These are phyloP conservation scores for Isoperla grammatica DNA, from an alignment of 2,888 invertebrate genomes.

Conservation along the genomic window DNA sequence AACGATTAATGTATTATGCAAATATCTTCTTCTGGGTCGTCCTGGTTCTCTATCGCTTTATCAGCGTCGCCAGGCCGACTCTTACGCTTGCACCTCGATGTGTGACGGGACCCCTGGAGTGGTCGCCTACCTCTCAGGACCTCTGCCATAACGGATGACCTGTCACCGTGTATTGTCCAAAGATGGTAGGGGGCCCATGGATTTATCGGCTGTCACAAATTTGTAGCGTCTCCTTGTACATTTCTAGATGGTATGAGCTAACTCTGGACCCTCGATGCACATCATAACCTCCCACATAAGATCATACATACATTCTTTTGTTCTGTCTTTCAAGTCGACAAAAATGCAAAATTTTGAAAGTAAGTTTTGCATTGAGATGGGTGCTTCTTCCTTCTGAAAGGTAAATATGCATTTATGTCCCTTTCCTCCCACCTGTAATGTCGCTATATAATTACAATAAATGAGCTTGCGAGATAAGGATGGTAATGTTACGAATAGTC, in stretches of 20 bases:
- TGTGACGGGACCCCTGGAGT: constrained; percentile 17
- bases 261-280: neutral
- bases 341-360: no score
- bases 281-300: neutral
- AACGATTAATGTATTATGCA: constrained; percentile 10
- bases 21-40: neutral
- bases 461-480: no score
- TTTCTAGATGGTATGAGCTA: neutral
- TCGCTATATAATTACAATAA: no score
- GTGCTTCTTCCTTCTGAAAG: no score
- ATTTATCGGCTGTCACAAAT: constrained; percentile 26
- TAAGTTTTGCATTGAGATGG: no score
- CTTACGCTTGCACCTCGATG: neutral
- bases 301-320: no score
- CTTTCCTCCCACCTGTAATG: no score
- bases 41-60: neutral
- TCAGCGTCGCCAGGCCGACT: neutral
- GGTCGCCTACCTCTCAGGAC: constrained; percentile 17
- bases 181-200: constrained; percentile 23
- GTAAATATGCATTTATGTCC: no score
- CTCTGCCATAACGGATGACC: constrained; percentile 24
- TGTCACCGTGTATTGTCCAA: constrained; percentile 27
- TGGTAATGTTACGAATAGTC: no score
- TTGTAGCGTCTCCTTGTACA: constrained; percentile 21
- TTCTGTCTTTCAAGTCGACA: no score